phyloP scores from a whole-genome alignment of 1,140 invertebrate genomes.

The Eueides isabella region DNA sequence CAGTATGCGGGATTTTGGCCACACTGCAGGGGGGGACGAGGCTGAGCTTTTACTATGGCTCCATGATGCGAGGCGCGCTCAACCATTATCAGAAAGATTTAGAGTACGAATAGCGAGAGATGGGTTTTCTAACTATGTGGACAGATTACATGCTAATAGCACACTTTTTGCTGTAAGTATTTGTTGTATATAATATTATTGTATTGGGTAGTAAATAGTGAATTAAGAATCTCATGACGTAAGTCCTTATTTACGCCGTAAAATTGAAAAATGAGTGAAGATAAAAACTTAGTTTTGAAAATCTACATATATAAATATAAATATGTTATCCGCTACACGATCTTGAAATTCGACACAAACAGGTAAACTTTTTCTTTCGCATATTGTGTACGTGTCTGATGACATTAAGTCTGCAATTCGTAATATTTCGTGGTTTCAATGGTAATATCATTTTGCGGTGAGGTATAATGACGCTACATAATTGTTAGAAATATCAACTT shows the following conservation, averaged over 20 bases:
- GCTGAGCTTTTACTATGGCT: constrained; percentile 94
- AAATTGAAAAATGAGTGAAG: too few relatives aligned
- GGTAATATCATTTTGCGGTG: neutral
- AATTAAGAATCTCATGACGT: too few relatives aligned
- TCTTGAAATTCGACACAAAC: too few relatives aligned
- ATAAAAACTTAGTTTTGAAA: too few relatives aligned
- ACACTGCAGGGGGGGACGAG: constrained; percentile 92
- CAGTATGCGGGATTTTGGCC: constrained; percentile 94
- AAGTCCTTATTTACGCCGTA: too few relatives aligned
- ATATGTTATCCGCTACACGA: too few relatives aligned
- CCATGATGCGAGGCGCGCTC: constrained; percentile 89
- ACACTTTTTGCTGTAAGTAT: constrained; percentile 92
- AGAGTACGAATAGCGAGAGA: constrained; percentile 94
- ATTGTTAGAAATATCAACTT: neutral
- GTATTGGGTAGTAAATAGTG: too few relatives aligned
- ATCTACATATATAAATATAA: too few relatives aligned
- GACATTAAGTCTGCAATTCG: neutral
- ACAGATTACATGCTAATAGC: constrained; percentile 93
- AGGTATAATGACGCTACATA: neutral
- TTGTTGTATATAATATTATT: neutral
- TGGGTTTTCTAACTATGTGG: constrained; percentile 94
- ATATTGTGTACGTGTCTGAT: neutral
- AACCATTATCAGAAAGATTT: constrained; percentile 92
- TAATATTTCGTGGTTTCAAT: neutral
- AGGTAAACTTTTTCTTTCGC: neutral